Base-by-base conservation (phyloP, 2,888 invertebrate genomes). In the Lomographa bimaculata region DNA sequence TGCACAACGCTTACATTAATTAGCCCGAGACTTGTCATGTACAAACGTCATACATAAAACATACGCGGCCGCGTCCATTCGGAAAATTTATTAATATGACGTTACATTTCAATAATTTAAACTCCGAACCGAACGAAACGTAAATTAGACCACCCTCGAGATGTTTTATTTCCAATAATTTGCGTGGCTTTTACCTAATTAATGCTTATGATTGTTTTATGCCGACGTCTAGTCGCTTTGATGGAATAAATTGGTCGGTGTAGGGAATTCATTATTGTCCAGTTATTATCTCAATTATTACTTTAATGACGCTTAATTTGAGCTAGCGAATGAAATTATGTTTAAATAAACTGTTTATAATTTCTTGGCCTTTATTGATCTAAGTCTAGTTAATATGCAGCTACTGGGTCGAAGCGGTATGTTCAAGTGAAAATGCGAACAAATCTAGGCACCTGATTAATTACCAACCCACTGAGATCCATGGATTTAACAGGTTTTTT, bases 1-100 rank as follows among this genome's bases (percentile, higher is more conserved):
- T 69, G 76, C 69, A 71, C 79, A 71, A 64, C 68, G 82, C 79
- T 86, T 85, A 81, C 75, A 83, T 85, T 86, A 81, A 85, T 84
- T 86, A 85, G 68, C 64, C 60, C 52, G 66, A 64, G 64, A 74
- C 78, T 76, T 78, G 77, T 72, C 73, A 70, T 73, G 81, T 73
- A 69, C 61, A 66, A 65, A 71, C 70, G 72, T 78, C 77, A 78
- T 78, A 76, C 72, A 77, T 80, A 75, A 77, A 71, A 81, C 78
- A 76, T 75, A 71, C 57, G 50, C 56, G 56, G 43, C 60, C 46
- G 61, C 64, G 60, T 60, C 60, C 66, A 53, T 57, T 60, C 55
- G 60, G 58, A 60, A 67, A 76, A 75, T 78, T 74, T 77, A 76
- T 43, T 68, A 67, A 69, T 67, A 70, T 65, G 59, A 64, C 51